phyloP scores from a whole-genome alignment of 2,113 vertebrate genomes.

The Tachuris rubrigastra region DNA sequence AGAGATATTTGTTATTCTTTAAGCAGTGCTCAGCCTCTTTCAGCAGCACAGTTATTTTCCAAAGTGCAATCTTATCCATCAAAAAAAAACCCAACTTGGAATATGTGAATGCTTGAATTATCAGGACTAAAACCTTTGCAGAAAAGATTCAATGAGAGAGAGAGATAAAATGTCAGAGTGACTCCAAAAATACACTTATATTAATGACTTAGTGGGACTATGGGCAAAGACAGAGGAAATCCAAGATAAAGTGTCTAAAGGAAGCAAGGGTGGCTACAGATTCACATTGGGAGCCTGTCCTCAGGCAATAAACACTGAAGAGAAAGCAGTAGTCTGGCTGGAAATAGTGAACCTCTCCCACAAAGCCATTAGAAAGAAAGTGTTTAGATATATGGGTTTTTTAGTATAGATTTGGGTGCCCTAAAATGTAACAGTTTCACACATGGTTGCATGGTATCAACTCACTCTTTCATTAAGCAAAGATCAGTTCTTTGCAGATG shows the following conservation, averaged over 20 bases:
- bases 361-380: neutral
- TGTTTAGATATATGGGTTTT: neutral
- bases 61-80: neutral
- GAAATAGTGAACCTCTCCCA: neutral
- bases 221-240: neutral
- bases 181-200: neutral
- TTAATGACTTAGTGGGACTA: neutral
- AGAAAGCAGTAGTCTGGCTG: neutral
- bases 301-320: neutral
- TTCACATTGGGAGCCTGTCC: neutral
- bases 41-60: neutral
- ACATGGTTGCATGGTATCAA: neutral
- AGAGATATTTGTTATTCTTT: neutral
- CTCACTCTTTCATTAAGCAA: neutral
- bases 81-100: neutral
- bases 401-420: neutral
- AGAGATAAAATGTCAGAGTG: neutral
- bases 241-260: neutral
- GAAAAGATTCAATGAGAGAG: neutral
- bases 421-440: neutral
- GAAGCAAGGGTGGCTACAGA: neutral
- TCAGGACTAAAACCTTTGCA: neutral
- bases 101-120: neutral
- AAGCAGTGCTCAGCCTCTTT: neutral
- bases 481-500: neutral